phyloP scores from a whole-genome alignment of 2,888 invertebrate species.

The Cynaeus angustus region DNA sequence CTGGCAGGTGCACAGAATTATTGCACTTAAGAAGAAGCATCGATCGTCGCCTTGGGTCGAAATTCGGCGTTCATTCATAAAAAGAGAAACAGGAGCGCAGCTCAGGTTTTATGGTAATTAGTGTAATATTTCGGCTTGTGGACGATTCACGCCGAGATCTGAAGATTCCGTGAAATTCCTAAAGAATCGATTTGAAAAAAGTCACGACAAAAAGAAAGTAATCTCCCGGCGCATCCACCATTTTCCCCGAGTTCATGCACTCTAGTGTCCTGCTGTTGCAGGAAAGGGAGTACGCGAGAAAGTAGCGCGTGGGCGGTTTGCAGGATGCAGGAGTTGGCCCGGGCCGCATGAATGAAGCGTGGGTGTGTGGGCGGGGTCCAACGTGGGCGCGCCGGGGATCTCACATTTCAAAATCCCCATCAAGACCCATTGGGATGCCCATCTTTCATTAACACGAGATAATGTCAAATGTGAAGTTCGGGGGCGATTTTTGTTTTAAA shows the following conservation, averaged over 20 bases:
- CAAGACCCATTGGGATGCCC: conserved; percentile 5
- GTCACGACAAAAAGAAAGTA: conserved; percentile 6
- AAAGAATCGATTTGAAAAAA: conserved; percentile 8
- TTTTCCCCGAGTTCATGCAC: conserved; percentile 21
- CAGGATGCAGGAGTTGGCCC: conserved; percentile 59
- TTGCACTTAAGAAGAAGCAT: no score
- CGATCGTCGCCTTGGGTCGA: no score
- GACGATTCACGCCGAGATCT: background rate
- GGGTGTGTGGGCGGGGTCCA: conserved; percentile 58
- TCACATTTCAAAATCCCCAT: conserved; percentile 22
- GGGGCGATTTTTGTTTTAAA: background rate
- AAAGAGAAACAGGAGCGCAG: background rate
- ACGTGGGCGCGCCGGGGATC: conserved; percentile 58
- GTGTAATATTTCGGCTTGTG: no score
- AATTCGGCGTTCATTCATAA: no score
- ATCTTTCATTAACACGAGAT: background rate
- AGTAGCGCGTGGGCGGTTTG: conserved; percentile 58
- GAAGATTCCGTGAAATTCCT: conserved; percentile 4
- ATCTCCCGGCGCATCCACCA: conserved; percentile 43
- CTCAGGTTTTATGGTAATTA: no score
- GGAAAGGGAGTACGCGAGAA: conserved; percentile 50
- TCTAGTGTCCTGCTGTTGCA: conserved; percentile 21
- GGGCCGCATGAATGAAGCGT: conserved; percentile 63
- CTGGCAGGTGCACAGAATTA: no score
- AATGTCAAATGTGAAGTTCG: conserved; percentile 4